phyloP scores from a whole-genome alignment of 2,113 vertebrate genomes.

The Otocyon megalotis region DNA sequence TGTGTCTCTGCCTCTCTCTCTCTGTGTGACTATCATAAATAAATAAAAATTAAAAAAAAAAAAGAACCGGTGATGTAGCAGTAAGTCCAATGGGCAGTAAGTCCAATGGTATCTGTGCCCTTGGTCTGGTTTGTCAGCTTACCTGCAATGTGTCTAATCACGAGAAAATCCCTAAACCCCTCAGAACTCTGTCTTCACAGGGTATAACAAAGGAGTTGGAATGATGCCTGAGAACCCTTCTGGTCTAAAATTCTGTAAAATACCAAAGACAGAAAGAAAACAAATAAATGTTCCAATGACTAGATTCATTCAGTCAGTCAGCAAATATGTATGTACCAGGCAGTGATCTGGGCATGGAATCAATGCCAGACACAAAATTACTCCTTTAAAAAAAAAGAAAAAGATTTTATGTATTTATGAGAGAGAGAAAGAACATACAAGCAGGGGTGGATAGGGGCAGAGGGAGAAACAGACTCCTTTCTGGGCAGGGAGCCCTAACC shows the following conservation, averaged over 20 bases:
- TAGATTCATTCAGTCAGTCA: conserved; percentile 22
- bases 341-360: background rate
- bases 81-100: background rate
- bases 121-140: background rate
- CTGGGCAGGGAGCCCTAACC: background rate
- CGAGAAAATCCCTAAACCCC: background rate
- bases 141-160: background rate
- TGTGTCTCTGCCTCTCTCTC: too few relatives aligned
- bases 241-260: conserved; percentile 28
- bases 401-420: too few relatives aligned
- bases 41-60: too few relatives aligned
- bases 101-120: background rate
- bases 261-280: background rate
- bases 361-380: background rate
- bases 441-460: too few relatives aligned
- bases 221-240: background rate
- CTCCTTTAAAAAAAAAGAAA: background rate
- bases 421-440: too few relatives aligned
- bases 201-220: background rate
- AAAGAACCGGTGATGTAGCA: background rate
- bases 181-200: conserved; percentile 1
- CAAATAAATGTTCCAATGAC: background rate
- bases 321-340: background rate
- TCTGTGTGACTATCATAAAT: too few relatives aligned
- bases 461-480: background rate